phyloP scores from a whole-genome alignment of 2,113 vertebrate species.

The Corythornis madagascariensis region DNA sequence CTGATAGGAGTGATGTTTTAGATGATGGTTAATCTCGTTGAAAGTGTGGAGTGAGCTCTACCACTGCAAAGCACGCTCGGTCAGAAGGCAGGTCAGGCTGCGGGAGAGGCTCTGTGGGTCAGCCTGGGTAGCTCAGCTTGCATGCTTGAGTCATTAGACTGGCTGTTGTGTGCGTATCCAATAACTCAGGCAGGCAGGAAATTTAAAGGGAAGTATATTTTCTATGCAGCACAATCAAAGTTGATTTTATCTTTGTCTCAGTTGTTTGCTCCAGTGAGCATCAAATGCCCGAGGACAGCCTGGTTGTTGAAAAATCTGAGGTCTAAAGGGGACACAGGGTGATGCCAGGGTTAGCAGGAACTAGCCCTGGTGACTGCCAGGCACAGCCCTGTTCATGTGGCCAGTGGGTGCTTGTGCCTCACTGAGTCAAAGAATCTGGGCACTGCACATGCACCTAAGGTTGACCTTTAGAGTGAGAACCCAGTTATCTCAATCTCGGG shows the following conservation, averaged over 20 bases:
- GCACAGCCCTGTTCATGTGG: not conserved
- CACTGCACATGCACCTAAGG: not conserved
- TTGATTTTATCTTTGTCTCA: constrained; percentile 34
- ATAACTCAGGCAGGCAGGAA: constrained; percentile 41
- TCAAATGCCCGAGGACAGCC: not conserved
- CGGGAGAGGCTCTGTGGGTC: not conserved
- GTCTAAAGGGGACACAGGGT: not conserved
- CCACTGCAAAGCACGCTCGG: not conserved
- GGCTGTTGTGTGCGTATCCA: not conserved
- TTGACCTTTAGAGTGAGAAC: not conserved
- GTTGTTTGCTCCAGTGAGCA: constrained; percentile 35
- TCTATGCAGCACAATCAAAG: constrained; percentile 55
- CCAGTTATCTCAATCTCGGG: not conserved
- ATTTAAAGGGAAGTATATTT: constrained; percentile 58
- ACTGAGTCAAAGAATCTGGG: not conserved
- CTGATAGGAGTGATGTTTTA: fast-evolving
- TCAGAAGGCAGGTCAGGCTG: not conserved
- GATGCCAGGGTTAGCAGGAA: not conserved
- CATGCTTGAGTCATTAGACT: constrained; percentile 13
- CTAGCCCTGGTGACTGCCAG: not conserved
- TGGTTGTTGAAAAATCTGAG: not conserved
- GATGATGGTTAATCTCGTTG: not conserved
- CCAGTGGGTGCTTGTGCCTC: not conserved
- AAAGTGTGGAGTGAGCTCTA: not conserved
- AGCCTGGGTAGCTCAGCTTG: not conserved